Conservation (phyloP, 2,797 vertebrate species). For the Gymnodraco acuticeps region DNA sequence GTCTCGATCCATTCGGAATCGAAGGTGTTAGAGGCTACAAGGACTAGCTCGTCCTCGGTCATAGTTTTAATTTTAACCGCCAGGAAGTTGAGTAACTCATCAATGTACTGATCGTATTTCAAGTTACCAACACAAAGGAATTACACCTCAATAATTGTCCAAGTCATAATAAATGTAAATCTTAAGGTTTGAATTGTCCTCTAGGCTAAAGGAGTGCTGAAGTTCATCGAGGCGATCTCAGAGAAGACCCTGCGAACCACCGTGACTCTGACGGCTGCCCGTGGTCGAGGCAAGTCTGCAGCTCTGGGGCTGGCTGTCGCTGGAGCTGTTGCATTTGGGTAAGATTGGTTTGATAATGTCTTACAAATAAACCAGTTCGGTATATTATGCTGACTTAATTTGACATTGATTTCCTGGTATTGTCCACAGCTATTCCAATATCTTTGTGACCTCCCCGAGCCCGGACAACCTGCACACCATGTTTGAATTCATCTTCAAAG, state of each 20-base stretch:
- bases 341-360: constrained; percentile 34
- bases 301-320: constrained; percentile 95
- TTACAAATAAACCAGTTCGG: neutral
- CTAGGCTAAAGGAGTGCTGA: constrained; percentile 94
- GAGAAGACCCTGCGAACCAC: constrained; percentile 97
- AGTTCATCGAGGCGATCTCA: constrained; percentile 96
- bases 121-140: neutral
- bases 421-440: constrained; percentile 93
- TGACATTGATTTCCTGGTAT: neutral
- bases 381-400: neutral
- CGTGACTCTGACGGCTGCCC: constrained; percentile 93
- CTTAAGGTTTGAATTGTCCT: neutral
- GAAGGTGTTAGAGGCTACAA: no score
- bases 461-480: constrained; percentile 98
- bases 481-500: constrained; percentile 99
- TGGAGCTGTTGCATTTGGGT: constrained; percentile 97
- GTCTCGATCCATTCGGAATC: no score
- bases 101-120: neutral
- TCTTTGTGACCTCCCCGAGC: constrained; percentile 98
- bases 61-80: no score
- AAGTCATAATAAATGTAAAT: neutral
- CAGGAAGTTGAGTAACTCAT: no score
- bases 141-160: neutral
- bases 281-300: constrained; percentile 97
- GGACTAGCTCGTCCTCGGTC: no score